Evolutionary conservation across 2,797 vertebrate species (phyloP).

Genomic region (Odontamblyopus rebecca): DNA sequence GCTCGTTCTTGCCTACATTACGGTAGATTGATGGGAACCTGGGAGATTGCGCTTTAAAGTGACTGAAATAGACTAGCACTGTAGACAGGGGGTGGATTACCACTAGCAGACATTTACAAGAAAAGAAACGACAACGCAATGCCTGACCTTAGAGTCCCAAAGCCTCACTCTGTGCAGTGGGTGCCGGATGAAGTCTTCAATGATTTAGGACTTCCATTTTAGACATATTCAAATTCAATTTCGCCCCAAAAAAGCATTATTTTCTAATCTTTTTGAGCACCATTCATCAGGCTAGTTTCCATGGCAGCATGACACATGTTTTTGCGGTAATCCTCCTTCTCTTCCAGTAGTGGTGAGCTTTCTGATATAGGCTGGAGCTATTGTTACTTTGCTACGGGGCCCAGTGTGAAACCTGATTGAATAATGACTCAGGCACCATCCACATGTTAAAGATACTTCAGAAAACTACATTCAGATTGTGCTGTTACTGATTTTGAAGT

Average conservation of each 20-base stretch:
- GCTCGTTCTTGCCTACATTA: slow-evolving; percentile 51
- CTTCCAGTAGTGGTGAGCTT: slow-evolving; percentile 51
- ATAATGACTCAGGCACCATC: slow-evolving; percentile 22
- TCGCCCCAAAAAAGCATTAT: slow-evolving; percentile 21
- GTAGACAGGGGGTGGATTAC: slow-evolving; percentile 21
- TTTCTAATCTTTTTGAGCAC: slow-evolving; percentile 49
- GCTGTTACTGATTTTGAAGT: neutral
- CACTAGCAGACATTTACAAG: slow-evolving; percentile 25
- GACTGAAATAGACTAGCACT: slow-evolving; percentile 52
- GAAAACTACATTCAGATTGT: neutral
- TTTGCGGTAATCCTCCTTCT: slow-evolving; percentile 62
- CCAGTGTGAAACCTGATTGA: slow-evolving; percentile 30
- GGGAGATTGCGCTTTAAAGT: slow-evolving; percentile 52
- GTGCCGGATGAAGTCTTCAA: slow-evolving; percentile 28
- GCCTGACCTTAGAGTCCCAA: slow-evolving; percentile 43
- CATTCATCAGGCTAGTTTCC: slow-evolving; percentile 64
- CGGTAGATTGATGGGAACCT: slow-evolving; percentile 54
- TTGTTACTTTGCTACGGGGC: slow-evolving; percentile 37
- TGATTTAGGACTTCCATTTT: slow-evolving; percentile 5
- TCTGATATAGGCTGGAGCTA: slow-evolving; percentile 42
- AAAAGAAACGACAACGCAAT: slow-evolving; percentile 28
- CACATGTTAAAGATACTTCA: neutral
- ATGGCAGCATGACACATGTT: slow-evolving; percentile 73
- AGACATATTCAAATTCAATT: slow-evolving; percentile 33
- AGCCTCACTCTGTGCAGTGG: slow-evolving; percentile 33